These are phyloP conservation scores for Heliconius himera DNA, from an alignment of 1,140 invertebrate species.

Conservation along the genomic window DNA sequence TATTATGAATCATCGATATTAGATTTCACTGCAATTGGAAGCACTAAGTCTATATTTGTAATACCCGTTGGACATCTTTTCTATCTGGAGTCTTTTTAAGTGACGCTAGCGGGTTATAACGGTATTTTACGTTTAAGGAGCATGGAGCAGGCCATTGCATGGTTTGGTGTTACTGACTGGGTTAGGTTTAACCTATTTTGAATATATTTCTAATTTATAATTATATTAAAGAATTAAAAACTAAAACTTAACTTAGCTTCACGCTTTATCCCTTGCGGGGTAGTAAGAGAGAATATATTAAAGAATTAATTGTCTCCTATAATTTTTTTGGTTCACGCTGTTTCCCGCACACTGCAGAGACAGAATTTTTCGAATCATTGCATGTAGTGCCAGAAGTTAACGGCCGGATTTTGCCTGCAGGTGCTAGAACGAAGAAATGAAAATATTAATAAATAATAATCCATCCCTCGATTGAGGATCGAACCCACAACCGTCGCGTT, in stretches of 20 bases:
- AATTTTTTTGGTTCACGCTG: background rate
- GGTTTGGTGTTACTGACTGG: no score
- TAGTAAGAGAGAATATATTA: no score
- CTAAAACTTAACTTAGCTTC: no score
- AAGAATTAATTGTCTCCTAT: no score
- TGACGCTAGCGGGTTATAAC: background rate
- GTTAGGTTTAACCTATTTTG: no score
- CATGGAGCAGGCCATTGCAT: background rate
- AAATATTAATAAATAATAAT: background rate
- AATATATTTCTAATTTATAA: no score
- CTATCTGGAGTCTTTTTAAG: background rate
- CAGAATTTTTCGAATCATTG: background rate
- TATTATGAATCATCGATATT: background rate
- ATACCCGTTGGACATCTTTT: conserved; percentile 4
- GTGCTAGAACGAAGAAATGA: no score
- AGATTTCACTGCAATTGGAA: background rate
- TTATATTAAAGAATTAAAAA: no score
- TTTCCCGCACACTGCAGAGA: background rate
- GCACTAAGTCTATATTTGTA: conserved; percentile 13
- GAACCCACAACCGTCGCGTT: background rate
- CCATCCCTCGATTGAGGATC: background rate
- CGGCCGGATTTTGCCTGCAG: background rate
- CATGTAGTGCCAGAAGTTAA: background rate
- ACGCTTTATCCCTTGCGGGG: no score
- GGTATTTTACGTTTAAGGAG: background rate